phyloP scores from a whole-genome alignment of 2,113 vertebrate species.

The Otolemur garnettii region DNA sequence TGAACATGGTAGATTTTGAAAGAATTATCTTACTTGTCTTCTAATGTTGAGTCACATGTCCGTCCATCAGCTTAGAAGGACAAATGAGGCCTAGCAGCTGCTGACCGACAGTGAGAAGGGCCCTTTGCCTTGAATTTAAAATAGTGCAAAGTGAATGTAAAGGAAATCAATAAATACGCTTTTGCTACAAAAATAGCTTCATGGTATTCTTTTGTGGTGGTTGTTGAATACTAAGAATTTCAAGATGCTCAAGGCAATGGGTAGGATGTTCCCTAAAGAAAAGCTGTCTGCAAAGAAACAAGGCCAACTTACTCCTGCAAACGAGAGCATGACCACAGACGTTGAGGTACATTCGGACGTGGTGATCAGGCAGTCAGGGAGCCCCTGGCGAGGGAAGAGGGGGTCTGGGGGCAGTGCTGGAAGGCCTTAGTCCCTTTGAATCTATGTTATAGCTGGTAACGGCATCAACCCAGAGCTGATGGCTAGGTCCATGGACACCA shows the following conservation, averaged over 20 bases:
- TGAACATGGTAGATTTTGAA: background rate
- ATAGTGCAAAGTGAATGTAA: constrained; percentile 56
- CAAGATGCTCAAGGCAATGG: background rate
- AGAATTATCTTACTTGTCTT: background rate
- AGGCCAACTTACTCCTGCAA: background rate
- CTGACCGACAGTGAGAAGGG: background rate
- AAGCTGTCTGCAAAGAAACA: background rate
- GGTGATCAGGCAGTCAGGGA: background rate
- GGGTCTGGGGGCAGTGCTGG: background rate
- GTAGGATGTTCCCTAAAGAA: background rate
- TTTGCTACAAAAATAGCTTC: constrained; percentile 32
- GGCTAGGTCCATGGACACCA: too few species aligned
- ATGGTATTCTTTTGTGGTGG: background rate
- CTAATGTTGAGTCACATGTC: background rate
- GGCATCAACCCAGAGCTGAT: background rate
- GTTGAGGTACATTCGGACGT: background rate
- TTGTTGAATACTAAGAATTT: constrained; percentile 34
- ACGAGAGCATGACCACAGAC: background rate
- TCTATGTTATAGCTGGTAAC: background rate
- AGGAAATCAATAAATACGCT: constrained; percentile 40
- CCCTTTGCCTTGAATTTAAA: constrained; percentile 42
- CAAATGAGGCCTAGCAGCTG: background rate
- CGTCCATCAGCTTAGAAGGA: background rate
- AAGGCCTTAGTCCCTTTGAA: background rate
- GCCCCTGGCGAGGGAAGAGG: background rate